A percentile compares a stretch with the other conserved stretches of the same genome.
Conservation (phyloP, 2,888 invertebrate genomes). For the Xylota sylvarum region DNA sequence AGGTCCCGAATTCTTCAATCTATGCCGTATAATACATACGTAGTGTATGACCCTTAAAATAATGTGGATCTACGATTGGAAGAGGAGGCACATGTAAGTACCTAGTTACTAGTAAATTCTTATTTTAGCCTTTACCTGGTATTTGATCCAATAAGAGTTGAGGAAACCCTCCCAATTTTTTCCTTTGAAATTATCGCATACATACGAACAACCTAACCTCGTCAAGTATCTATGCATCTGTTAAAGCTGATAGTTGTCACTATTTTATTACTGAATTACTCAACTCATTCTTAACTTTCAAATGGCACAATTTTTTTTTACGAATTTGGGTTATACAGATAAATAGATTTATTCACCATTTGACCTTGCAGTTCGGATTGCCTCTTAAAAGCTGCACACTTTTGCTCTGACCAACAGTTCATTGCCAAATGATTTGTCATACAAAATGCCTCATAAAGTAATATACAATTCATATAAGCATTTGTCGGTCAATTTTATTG, state of each 20-base stretch:
- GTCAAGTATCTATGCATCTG: background rate
- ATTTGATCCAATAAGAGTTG: too few relatives aligned
- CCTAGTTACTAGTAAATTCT: too few relatives aligned
- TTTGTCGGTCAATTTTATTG: conserved; percentile 9
- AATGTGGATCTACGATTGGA: too few relatives aligned
- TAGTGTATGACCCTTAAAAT: too few relatives aligned
- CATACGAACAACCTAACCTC: too few relatives aligned
- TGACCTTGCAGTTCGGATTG: conserved; percentile 3
- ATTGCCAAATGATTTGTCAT: background rate
- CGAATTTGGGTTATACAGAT: background rate
- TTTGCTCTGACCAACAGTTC: conserved; percentile 7
- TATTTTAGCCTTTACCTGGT: too few relatives aligned
- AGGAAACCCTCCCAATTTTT: too few relatives aligned
- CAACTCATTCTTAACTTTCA: background rate
- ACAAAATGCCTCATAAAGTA: background rate
- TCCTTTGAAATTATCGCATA: too few relatives aligned
- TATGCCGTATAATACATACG: too few relatives aligned
- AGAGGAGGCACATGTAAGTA: too few relatives aligned
- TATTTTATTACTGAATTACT: background rate
- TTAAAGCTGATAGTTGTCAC: background rate
- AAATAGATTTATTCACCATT: background rate
- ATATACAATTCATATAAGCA: background rate
- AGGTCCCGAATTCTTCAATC: too few relatives aligned
- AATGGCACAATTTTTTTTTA: background rate
- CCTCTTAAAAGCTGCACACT: conserved; percentile 1